Evolutionary conservation across 2,113 vertebrate species (phyloP).

Genomic region (Oreochromis spilurus): DNA sequence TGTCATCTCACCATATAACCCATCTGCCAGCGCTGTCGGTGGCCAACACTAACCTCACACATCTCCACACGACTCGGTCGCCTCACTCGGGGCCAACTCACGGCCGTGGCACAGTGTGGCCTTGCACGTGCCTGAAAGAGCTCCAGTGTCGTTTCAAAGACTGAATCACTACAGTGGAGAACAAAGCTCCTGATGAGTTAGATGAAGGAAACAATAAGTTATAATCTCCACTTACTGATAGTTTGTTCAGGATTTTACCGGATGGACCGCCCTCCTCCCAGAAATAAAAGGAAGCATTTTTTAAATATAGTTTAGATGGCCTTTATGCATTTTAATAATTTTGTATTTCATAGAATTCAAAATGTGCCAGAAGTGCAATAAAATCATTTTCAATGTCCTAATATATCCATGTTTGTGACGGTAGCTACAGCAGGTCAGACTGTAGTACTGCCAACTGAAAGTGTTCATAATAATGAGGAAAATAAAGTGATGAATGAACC

Average conservation of each 20-base stretch:
- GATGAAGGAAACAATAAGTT: background rate
- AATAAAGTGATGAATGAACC: background rate
- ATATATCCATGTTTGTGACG: background rate
- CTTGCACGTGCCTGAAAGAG: background rate
- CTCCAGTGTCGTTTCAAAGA: background rate
- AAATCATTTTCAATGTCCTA: fast-evolving
- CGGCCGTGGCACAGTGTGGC: background rate
- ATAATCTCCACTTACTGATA: background rate
- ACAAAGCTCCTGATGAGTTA: background rate
- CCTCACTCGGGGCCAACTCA: background rate
- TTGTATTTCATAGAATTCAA: background rate
- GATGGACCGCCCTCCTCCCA: background rate
- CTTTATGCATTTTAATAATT: background rate
- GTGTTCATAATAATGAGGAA: background rate
- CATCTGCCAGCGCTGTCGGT: constrained; percentile 17
- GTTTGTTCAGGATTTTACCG: background rate
- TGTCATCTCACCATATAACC: constrained; percentile 67
- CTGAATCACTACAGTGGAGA: background rate
- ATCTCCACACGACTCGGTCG: background rate
- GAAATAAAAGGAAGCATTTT: background rate
- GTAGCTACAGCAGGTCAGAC: background rate
- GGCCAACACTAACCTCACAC: background rate
- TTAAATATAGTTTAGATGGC: background rate
- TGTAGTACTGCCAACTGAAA: background rate
- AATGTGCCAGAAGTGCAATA: background rate